Conservation (phyloP, 2,113 vertebrate species). For the Rhineura floridana region DNA sequence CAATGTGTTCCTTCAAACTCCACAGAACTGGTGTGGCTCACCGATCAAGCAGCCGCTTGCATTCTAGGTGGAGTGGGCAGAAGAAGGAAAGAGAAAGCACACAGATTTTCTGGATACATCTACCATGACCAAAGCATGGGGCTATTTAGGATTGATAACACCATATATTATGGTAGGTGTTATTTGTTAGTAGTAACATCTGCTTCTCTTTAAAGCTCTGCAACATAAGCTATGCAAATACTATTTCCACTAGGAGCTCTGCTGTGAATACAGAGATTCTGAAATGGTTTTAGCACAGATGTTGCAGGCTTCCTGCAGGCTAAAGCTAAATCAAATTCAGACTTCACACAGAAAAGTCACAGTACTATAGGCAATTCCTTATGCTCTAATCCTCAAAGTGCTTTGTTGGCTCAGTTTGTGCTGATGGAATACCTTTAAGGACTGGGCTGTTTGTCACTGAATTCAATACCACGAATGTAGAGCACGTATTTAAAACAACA, state of each 20-base stretch:
- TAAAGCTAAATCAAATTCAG: neutral
- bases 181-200: neutral
- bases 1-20: neutral
- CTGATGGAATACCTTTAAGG: neutral
- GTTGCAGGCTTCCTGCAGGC: neutral
- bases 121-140: neutral
- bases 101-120: neutral
- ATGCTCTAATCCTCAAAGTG: neutral
- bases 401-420: neutral
- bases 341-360: neutral
- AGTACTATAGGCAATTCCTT: neutral
- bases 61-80: neutral
- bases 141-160: neutral
- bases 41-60: neutral
- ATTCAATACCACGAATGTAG: constrained; percentile 27
- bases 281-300: neutral
- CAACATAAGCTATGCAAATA: neutral
- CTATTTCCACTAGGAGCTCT: neutral
- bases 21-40: neutral
- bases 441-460: constrained; percentile 19
- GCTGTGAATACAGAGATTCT: neutral
- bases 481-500: constrained; percentile 44
- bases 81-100: neutral
- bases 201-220: neutral
- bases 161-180: neutral